These are phyloP conservation scores for Picathartes gymnocephalus DNA, from an alignment of 2,113 vertebrate genomes.

Conservation along the genomic window DNA sequence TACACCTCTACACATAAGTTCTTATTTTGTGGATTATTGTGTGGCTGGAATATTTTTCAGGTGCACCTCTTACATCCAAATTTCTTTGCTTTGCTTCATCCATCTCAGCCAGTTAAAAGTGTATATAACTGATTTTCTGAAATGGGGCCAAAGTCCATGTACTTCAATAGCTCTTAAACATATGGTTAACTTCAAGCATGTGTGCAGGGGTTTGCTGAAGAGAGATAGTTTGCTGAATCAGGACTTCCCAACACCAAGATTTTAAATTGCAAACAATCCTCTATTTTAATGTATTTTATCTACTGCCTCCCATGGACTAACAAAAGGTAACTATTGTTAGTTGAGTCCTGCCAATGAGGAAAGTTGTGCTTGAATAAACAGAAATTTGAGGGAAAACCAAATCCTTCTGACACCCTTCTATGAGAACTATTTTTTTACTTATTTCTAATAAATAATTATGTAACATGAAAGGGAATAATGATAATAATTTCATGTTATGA, in stretches of 20 bases:
- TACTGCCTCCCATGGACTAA: background rate
- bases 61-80: background rate
- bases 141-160: constrained; percentile 28
- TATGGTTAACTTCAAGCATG: constrained; percentile 55
- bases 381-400: background rate
- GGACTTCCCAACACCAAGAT: constrained; percentile 14
- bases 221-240: constrained; percentile 45
- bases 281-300: background rate
- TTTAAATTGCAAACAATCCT: constrained; percentile 20
- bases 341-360: background rate
- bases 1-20: constrained; percentile 45
- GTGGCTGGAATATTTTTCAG: constrained; percentile 41
- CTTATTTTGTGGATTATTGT: constrained; percentile 26
- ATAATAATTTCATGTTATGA: background rate
- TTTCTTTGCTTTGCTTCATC: constrained; percentile 49
- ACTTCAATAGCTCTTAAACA: constrained; percentile 50
- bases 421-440: background rate
- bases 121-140: constrained; percentile 45
- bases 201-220: constrained; percentile 6
- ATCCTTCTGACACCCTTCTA: background rate
- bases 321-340: background rate
- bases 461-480: background rate
- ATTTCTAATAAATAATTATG: background rate
- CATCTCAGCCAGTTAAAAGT: constrained; percentile 38
- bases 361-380: background rate